phyloP scores from a whole-genome alignment of 92 coral and sea anemone species.

The Metridium senile region DNA sequence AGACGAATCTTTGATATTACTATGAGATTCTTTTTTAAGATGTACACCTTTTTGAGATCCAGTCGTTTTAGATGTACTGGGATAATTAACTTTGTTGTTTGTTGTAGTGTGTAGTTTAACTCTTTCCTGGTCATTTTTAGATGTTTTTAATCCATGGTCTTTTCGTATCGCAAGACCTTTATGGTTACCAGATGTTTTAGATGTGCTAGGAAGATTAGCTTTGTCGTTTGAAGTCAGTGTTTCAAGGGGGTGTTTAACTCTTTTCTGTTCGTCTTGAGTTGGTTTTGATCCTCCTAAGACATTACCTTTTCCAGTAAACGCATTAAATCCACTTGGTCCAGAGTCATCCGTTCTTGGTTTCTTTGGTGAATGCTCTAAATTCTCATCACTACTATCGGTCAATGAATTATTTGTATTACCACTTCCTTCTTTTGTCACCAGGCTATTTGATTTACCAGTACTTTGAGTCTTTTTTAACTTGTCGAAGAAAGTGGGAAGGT shows the following conservation, averaged over 20 bases:
- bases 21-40: constrained; percentile 7
- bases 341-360: constrained; percentile 16
- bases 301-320: constrained; percentile 82
- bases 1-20: constrained; percentile 15
- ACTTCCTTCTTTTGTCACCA: constrained; percentile 3
- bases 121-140: neutral
- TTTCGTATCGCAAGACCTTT: too few species aligned
- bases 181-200: too few species aligned
- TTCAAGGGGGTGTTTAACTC: constrained; percentile 11
- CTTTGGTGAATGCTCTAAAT: constrained; percentile 26
- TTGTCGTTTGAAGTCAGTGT: neutral
- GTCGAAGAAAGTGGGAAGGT: constrained; percentile 47
- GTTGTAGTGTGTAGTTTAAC: neutral
- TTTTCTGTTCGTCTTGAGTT: constrained; percentile 1
- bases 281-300: constrained; percentile 49
- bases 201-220: neutral
- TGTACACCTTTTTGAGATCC: neutral
- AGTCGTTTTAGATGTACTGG: neutral
- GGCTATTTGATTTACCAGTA: neutral
- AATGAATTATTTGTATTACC: neutral
- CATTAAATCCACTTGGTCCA: constrained; percentile 15
- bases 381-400: constrained; percentile 11
- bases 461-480: constrained; percentile 29
- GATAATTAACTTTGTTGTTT: neutral
- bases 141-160: constrained; percentile 8